A percentile compares a stretch with the other conserved stretches of the same genome.
Conservation (phyloP, 2,113 vertebrate genomes). For the Apeltes quadracus region DNA sequence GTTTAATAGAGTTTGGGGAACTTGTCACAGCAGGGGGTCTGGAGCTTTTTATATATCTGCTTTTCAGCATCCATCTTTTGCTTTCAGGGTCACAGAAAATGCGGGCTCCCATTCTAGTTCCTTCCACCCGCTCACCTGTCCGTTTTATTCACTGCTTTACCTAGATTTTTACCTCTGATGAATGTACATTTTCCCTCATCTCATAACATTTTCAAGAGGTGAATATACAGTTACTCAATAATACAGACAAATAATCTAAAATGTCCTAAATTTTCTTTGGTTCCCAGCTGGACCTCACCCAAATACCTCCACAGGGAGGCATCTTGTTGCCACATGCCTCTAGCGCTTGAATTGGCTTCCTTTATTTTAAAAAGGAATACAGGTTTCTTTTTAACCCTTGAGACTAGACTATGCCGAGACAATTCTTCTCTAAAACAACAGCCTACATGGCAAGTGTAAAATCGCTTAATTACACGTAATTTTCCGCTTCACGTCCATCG, state of each 20-base stretch:
- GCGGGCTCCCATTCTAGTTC: not conserved
- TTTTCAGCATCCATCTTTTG: conserved; percentile 34
- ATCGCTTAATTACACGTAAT: too few species aligned
- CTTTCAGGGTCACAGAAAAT: conserved; percentile 53
- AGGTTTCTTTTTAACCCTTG: not conserved
- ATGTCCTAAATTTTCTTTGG: not conserved
- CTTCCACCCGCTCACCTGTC: not conserved
- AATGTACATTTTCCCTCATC: not conserved
- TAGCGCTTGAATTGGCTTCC: not conserved
- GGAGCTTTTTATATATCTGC: conserved; percentile 24
- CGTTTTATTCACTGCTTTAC: not conserved
- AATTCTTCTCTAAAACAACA: not conserved
- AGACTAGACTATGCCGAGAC: too few species aligned
- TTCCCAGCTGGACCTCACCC: not conserved
- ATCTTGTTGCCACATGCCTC: not conserved
- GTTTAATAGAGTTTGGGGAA: conserved; percentile 79
- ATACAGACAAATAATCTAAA: not conserved
- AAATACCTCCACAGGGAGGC: not conserved
- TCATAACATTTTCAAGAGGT: not conserved
- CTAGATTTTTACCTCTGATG: not conserved
- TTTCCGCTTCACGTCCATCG: conserved; percentile 31
- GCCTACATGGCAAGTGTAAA: not conserved
- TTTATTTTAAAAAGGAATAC: conserved; percentile 1
- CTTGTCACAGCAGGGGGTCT: conserved; percentile 71
- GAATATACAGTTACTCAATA: too few species aligned